These are phyloP conservation scores for Gadus macrocephalus DNA, from an alignment of 2,113 vertebrate species.

Conservation along the genomic window DNA sequence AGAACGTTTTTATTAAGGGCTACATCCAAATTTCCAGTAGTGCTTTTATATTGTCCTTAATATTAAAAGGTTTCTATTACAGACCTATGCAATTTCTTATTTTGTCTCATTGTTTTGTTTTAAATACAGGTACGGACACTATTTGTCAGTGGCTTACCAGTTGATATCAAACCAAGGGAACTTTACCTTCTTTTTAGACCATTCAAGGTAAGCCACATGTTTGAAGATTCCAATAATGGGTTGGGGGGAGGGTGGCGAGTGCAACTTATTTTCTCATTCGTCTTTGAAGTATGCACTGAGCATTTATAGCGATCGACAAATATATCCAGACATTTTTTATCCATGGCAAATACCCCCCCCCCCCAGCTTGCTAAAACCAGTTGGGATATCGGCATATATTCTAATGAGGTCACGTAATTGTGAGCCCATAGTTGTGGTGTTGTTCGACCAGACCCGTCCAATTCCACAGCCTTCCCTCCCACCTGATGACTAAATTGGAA, in stretches of 20 bases:
- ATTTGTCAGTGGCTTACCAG: conserved; percentile 95
- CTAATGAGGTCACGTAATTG: conserved; percentile 65
- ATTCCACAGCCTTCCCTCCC: conserved; percentile 53
- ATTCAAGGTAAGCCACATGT: conserved; percentile 81
- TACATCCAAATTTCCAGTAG: too few relatives aligned
- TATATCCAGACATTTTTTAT: not conserved
- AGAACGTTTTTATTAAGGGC: too few relatives aligned
- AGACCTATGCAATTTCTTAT: too few relatives aligned
- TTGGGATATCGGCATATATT: conserved; percentile 54
- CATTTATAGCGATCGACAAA: not conserved
- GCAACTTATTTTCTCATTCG: not conserved
- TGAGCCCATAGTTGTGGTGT: conserved; percentile 31
- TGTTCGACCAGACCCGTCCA: conserved; percentile 23
- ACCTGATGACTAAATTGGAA: conserved; percentile 66
- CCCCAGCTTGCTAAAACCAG: conserved; percentile 15
- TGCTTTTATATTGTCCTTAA: too few relatives aligned
- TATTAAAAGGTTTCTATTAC: too few relatives aligned
- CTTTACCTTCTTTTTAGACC: conserved; percentile 96
- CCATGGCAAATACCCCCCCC: not conserved
- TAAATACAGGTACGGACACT: conserved; percentile 78
- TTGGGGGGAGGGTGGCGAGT: not conserved
- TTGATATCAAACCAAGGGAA: conserved; percentile 96
- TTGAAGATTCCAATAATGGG: not conserved
- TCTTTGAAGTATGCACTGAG: not conserved
- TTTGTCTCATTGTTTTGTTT: not conserved